These are phyloP conservation scores for Drosophila littoralis DNA, from an alignment of 1,140 invertebrate species.

Conservation along the genomic window DNA sequence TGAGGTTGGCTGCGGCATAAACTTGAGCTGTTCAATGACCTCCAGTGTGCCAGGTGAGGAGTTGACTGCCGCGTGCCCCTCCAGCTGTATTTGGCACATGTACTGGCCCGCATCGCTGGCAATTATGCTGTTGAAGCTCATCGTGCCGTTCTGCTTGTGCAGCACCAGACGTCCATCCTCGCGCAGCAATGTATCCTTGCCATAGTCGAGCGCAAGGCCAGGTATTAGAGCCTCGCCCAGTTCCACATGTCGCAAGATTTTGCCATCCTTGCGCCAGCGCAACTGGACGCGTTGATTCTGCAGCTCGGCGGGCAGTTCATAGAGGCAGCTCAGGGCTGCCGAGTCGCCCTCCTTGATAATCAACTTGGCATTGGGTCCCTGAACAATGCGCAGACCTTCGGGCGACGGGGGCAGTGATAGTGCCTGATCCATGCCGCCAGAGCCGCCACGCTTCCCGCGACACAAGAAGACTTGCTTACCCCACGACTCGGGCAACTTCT, in stretches of 20 bases:
- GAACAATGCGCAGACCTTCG: slow-evolving; percentile 63
- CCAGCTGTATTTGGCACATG: slow-evolving; percentile 73
- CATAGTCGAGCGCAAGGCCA: slow-evolving; percentile 42
- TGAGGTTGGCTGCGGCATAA: slow-evolving; percentile 91
- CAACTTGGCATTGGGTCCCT: slow-evolving; percentile 85
- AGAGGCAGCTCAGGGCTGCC: slow-evolving; percentile 88
- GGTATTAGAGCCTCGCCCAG: slow-evolving; percentile 50
- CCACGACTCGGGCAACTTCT: slow-evolving; percentile 86
- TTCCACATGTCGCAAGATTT: slow-evolving; percentile 86
- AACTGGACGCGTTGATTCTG: slow-evolving; percentile 82
- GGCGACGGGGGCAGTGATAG: slow-evolving; percentile 48
- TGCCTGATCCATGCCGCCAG: slow-evolving; percentile 33
- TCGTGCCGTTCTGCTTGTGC: slow-evolving; percentile 74
- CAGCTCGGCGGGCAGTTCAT: slow-evolving; percentile 85
- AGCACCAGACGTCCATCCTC: slow-evolving; percentile 71
- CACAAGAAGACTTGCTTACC: slow-evolving; percentile 85
- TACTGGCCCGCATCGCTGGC: slow-evolving; percentile 80
- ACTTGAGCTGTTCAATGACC: slow-evolving; percentile 91
- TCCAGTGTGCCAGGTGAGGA: slow-evolving; percentile 70
- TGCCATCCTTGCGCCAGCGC: slow-evolving; percentile 90
- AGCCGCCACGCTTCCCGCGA: slow-evolving; percentile 71
- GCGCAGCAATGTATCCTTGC: slow-evolving; percentile 65
- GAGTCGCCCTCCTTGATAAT: slow-evolving; percentile 89
- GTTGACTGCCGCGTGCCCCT: slow-evolving; percentile 60
- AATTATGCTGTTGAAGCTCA: slow-evolving; percentile 71